A percentile compares a stretch with the other conserved stretches of the same genome.
Conservation (phyloP, 2,888 invertebrate genomes). For the Philopedon plagiatum region DNA sequence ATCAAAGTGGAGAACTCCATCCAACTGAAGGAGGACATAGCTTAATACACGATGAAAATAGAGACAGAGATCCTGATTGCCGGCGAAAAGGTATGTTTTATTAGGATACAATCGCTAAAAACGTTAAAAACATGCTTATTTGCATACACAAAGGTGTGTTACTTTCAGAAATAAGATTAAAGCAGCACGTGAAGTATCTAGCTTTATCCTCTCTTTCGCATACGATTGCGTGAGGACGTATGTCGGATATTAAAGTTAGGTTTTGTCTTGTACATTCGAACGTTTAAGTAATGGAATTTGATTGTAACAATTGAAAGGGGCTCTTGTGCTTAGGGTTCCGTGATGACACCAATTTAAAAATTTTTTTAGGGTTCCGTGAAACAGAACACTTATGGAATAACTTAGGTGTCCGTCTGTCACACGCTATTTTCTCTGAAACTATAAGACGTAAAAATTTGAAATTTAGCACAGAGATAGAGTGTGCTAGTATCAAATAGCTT, state of each 20-base stretch:
- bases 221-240: background rate
- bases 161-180: slow-evolving; percentile 2
- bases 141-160: slow-evolving; percentile 16
- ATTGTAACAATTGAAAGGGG: background rate
- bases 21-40: background rate
- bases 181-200: background rate
- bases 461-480: no score
- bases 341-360: no score
- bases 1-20: slow-evolving; percentile 21
- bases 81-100: slow-evolving; percentile 38
- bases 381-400: no score
- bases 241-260: background rate
- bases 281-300: background rate
- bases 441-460: no score
- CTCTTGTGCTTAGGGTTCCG: no score
- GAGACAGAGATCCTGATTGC: slow-evolving; percentile 45
- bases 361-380: no score
- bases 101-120: background rate
- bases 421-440: no score
- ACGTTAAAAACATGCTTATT: background rate
- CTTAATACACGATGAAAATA: slow-evolving; percentile 20
- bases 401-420: no score
- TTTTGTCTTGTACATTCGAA: background rate
- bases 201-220: background rate
- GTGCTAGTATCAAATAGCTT: no score